A percentile compares a stretch with the other conserved stretches of the same genome.
Evolutionary conservation across 2,888 invertebrate genomes (phyloP).

Genomic region (Philaethria dido): DNA sequence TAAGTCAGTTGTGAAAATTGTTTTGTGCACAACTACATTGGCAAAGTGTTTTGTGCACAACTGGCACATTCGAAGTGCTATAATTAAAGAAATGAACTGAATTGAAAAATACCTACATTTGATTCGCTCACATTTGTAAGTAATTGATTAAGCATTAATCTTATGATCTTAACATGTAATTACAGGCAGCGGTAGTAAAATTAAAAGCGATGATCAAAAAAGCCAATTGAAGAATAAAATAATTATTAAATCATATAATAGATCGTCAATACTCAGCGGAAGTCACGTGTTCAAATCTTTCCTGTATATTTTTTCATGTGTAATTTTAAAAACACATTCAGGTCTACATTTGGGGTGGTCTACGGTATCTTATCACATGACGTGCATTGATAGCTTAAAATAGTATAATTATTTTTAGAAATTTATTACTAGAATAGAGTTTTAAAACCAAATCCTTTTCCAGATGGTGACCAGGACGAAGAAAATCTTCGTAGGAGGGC

Average conservation of each 20-base stretch:
- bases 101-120: too few relatives aligned
- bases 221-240: background rate
- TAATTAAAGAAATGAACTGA: too few relatives aligned
- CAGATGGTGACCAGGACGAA: conserved; percentile 99
- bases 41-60: too few relatives aligned
- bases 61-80: too few relatives aligned
- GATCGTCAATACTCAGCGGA: background rate
- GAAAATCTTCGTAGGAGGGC: conserved; percentile 99
- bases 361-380: background rate
- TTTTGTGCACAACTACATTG: too few relatives aligned
- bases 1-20: too few relatives aligned
- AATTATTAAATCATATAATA: background rate
- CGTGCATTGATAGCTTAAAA: background rate
- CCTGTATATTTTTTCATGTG: background rate
- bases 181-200: background rate
- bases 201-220: conserved; percentile 7
- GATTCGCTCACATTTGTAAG: too few relatives aligned
- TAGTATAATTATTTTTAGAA: background rate
- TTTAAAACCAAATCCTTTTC: conserved; percentile 63
- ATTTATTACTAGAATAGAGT: background rate
- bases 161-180: background rate
- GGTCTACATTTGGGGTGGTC: background rate
- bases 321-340: background rate
- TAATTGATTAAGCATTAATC: too few relatives aligned
- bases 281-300: background rate